phyloP scores from a whole-genome alignment of 1,140 invertebrate genomes.

The Hyphantria cunea region DNA sequence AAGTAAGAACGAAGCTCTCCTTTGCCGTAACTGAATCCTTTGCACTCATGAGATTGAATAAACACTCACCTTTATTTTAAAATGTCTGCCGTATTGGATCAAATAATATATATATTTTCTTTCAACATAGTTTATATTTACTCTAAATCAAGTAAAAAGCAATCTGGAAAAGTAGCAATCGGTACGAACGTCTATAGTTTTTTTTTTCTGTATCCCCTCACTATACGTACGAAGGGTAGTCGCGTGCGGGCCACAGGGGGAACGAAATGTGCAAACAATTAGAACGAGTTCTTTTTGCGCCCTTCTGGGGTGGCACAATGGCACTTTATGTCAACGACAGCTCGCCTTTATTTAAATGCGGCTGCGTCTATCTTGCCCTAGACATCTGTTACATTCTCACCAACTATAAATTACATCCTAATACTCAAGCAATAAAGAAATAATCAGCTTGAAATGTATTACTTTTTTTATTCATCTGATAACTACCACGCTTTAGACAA shows the following conservation, averaged over 20 bases:
- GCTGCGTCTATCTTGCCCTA: constrained; percentile 49
- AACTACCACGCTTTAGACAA: neutral
- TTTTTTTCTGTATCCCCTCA: constrained; percentile 16
- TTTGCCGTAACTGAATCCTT: too few species aligned
- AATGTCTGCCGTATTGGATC: too few species aligned
- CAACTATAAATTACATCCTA: constrained; percentile 44
- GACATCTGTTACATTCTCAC: constrained; percentile 69
- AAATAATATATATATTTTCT: too few species aligned
- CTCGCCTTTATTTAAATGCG: constrained; percentile 56
- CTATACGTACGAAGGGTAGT: constrained; percentile 3
- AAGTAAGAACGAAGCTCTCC: too few species aligned
- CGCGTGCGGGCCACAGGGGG: constrained; percentile 34
- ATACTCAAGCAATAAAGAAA: constrained; percentile 28
- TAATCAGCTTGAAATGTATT: constrained; percentile 8
- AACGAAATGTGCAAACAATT: constrained; percentile 77
- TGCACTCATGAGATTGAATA: too few species aligned
- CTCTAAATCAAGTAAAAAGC: too few species aligned
- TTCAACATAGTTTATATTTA: too few species aligned
- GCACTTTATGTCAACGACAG: constrained; percentile 66
- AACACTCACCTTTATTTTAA: too few species aligned
- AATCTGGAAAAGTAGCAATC: neutral
- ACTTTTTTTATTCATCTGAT: constrained; percentile 6
- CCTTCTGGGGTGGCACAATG: constrained; percentile 56
- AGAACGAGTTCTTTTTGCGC: constrained; percentile 67
- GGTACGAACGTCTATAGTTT: neutral